Conservation (phyloP, 2,113 vertebrate species). For the Cisticola juncidis region DNA sequence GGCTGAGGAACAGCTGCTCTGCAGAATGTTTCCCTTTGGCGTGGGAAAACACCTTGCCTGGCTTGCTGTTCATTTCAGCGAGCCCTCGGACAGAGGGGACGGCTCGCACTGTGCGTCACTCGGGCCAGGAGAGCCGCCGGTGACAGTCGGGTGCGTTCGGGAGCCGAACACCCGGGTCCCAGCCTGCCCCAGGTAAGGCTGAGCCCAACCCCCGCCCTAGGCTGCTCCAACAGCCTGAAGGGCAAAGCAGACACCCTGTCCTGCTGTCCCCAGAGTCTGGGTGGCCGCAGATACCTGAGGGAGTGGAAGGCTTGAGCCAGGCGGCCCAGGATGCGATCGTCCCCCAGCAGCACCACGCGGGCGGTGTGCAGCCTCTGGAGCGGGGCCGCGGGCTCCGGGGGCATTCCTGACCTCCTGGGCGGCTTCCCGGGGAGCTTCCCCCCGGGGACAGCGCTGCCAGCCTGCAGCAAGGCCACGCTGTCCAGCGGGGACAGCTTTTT, state of each 20-base stretch:
- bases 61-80: rapidly evolving
- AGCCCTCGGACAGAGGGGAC: neutral
- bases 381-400: constrained; percentile 48
- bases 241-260: neutral
- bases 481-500: constrained; percentile 76
- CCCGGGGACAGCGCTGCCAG: constrained; percentile 61
- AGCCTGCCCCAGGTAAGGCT: rapidly evolving
- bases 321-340: constrained; percentile 85
- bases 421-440: neutral
- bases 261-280: neutral
- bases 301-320: constrained; percentile 86
- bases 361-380: constrained; percentile 82
- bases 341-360: constrained; percentile 86
- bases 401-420: constrained; percentile 57
- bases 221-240: neutral
- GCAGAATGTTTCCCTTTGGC: neutral
- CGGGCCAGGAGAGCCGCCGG: neutral
- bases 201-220: neutral
- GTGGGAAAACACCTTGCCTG: neutral
- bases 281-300: constrained; percentile 73
- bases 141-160: rapidly evolving
- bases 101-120: rapidly evolving
- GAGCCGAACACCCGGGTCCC: neutral
- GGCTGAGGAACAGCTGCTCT: neutral
- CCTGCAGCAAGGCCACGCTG: constrained; percentile 75